phyloP scores from a whole-genome alignment of 2,888 invertebrate genomes.

The Sphaerophoria taeniata region DNA sequence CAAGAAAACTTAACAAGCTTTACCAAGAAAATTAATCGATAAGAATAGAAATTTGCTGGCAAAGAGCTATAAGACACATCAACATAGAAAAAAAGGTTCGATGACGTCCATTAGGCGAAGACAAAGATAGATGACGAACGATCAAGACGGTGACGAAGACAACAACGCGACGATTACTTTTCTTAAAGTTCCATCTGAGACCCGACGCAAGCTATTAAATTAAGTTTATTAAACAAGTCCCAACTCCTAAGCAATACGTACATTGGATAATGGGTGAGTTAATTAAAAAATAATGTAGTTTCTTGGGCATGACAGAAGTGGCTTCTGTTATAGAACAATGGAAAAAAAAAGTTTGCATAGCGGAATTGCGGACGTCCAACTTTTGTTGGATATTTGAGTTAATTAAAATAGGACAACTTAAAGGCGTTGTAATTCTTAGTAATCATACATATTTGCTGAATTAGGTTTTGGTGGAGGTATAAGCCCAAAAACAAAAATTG shows the following conservation, averaged over 20 bases:
- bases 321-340: conserved; percentile 26
- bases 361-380: neutral
- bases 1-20: conserved; percentile 17
- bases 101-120: too few relatives aligned
- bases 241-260: conserved; percentile 18
- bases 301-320: conserved; percentile 40
- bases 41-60: conserved; percentile 36
- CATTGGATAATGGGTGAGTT: conserved; percentile 56
- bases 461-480: too few relatives aligned
- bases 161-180: conserved; percentile 16
- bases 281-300: conserved; percentile 69
- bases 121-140: too few relatives aligned
- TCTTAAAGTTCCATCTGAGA: conserved; percentile 27
- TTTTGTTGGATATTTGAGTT: conserved; percentile 3
- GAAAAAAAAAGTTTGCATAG: neutral
- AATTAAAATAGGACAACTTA: neutral
- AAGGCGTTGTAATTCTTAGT: too few relatives aligned
- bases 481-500: too few relatives aligned
- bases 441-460: too few relatives aligned
- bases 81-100: too few relatives aligned
- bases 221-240: conserved; percentile 41
- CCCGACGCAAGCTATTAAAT: conserved; percentile 56
- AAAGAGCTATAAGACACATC: conserved; percentile 2
- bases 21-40: conserved; percentile 46
- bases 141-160: conserved; percentile 15